Conservation (phyloP, 2,113 vertebrate species). For the Rostratula benghalensis region DNA sequence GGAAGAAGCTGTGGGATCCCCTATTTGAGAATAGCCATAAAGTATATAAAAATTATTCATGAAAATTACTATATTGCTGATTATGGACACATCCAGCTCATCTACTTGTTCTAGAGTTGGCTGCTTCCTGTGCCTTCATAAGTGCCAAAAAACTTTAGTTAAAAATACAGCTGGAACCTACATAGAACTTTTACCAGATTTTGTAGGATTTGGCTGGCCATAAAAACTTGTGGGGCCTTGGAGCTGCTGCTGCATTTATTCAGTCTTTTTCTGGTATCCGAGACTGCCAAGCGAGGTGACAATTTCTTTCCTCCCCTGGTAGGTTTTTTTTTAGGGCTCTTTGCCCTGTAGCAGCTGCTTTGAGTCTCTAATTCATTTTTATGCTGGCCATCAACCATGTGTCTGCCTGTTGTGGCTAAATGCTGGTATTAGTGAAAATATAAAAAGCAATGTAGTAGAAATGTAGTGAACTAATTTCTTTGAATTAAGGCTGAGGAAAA, state of each 20-base stretch:
- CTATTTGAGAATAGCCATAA: neutral
- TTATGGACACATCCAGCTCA: neutral
- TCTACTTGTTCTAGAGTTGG: neutral
- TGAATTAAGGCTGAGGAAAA: neutral
- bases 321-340: neutral
- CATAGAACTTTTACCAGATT: neutral
- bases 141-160: neutral
- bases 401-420: neutral
- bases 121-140: neutral
- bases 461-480: neutral
- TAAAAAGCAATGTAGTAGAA: neutral
- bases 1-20: neutral
- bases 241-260: neutral
- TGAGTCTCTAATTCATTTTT: neutral
- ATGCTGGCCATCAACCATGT: neutral
- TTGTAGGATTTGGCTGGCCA: constrained; percentile 30
- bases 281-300: constrained; percentile 42
- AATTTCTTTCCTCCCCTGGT: constrained; percentile 17
- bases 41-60: neutral
- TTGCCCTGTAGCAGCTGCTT: neutral
- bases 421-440: neutral
- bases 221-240: constrained; percentile 46
- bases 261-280: neutral
- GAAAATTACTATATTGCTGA: neutral
- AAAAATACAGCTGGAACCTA: constrained; percentile 20